Percentiles rank a stretch among this genome's conserved stretches.
phyloP scores from a whole-genome alignment of 1,140 invertebrate species.

The Drosophila biarmipes region DNA sequence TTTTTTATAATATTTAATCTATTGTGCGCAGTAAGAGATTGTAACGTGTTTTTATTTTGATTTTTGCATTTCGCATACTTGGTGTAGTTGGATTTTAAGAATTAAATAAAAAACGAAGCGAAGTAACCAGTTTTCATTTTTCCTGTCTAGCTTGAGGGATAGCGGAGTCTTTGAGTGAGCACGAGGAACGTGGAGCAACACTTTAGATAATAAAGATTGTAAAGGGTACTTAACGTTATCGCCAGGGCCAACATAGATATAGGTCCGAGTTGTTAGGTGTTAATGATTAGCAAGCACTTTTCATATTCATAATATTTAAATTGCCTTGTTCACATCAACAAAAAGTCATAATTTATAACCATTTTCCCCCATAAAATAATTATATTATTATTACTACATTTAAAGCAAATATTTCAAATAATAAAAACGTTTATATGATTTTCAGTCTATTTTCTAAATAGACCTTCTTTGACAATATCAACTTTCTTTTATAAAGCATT shows the following conservation, averaged over 20 bases:
- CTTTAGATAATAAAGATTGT: slow-evolving; percentile 53
- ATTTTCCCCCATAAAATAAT: no score
- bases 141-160: slow-evolving; percentile 52
- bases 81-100: slow-evolving; percentile 55
- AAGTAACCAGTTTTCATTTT: background rate
- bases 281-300: slow-evolving; percentile 2
- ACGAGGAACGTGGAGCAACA: slow-evolving; percentile 1
- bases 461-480: no score
- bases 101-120: slow-evolving; percentile 63
- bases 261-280: background rate
- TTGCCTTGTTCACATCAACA: background rate
- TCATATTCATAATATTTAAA: background rate
- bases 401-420: background rate
- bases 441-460: no score
- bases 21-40: slow-evolving; percentile 39
- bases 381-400: no score
- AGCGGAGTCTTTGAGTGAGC: slow-evolving; percentile 56
- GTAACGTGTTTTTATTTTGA: slow-evolving; percentile 35
- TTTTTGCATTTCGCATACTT: slow-evolving; percentile 54
- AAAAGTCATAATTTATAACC: background rate
- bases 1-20: slow-evolving; percentile 40
- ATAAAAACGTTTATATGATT: no score
- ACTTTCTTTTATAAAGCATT: no score
- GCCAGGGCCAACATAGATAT: slow-evolving; percentile 29
- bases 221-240: slow-evolving; percentile 37